Conservation (phyloP, 64 coral and sea anemone species). For the Montipora foliosa region DNA sequence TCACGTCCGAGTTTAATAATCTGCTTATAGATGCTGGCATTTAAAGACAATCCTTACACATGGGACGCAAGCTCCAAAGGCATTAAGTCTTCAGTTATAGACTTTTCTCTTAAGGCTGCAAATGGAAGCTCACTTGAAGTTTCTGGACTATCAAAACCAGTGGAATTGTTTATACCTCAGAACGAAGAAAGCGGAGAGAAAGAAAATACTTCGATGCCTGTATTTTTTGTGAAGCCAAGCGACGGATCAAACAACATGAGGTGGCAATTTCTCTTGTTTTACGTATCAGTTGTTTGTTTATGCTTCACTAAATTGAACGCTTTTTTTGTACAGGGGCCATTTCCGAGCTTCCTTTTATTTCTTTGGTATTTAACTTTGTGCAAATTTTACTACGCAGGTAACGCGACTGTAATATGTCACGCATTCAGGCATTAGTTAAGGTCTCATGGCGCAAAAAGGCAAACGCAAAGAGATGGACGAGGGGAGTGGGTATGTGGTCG, state of each 20-base stretch:
- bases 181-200: slow-evolving; percentile 32
- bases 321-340: no score
- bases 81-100: slow-evolving; percentile 81
- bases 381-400: no score
- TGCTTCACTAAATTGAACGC: no score
- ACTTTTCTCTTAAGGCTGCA: slow-evolving; percentile 81
- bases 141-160: slow-evolving; percentile 66
- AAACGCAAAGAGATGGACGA: no score
- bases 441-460: no score
- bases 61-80: slow-evolving; percentile 85
- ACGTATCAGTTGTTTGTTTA: background rate
- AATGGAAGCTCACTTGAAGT: slow-evolving; percentile 72
- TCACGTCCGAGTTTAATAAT: background rate
- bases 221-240: slow-evolving; percentile 83
- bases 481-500: no score
- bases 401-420: no score
- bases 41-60: slow-evolving; percentile 83
- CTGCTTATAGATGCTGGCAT: slow-evolving; percentile 70
- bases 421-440: no score
- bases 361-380: no score
- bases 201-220: slow-evolving; percentile 26
- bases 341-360: no score
- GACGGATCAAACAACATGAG: slow-evolving; percentile 57
- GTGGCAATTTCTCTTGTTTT: background rate
- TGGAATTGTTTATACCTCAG: slow-evolving; percentile 78